Base-by-base conservation (phyloP, 1,140 invertebrate genomes). In the Lysiphlebus fabarum region DNA sequence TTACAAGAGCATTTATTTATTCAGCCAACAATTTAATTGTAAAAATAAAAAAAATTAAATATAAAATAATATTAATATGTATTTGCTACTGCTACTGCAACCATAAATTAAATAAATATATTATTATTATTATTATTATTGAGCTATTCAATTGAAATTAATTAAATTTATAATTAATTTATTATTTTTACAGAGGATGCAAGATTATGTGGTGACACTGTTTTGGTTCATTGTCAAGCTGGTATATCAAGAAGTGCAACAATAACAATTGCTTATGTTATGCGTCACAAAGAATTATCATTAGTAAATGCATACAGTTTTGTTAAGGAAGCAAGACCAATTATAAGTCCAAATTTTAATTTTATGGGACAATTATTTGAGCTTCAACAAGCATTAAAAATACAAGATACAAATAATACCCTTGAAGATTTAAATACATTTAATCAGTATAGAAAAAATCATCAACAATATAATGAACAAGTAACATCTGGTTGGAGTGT, bases 281-380 rank as follows among this genome's bases (percentile, higher is more conserved):
- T 98, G 90, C 88, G 91, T 66, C 89, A 94, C 78, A 89, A 90
- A 66, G 85, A 86, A 49, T 76, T 95, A 70, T 87, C 86, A n/a
- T 91, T 95, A 83, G 83, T 92, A 34, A 92, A 96, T 67, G 93
- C 94, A 4, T 96, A 93, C 80, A 87, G 90, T 65, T 85, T 89
- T 68, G 94, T 98, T 41, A 94, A 96, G 72, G 84, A 84, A 48
- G 87, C 88, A 48, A 83, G 95, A 50, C 86, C 88, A 36, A 96
- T 97, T 73, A 96, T 98, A 66, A 95, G 93, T 49, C 95, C 95
- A 1, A 96, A 99, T 79, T 85, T 98, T 48, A 98, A 98, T 73
- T 99, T 99, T 79, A 95, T 99, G 88, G 93, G 90, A 8, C 95
- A 98, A 77, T 82, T 99, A 65, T 79, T 93, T 41, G 92, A 97